Evolutionary conservation across 1,140 invertebrate species (phyloP), one percentile per base, ranked within the genome.

Genomic region (Pentalonia nigronervosa): DNA sequence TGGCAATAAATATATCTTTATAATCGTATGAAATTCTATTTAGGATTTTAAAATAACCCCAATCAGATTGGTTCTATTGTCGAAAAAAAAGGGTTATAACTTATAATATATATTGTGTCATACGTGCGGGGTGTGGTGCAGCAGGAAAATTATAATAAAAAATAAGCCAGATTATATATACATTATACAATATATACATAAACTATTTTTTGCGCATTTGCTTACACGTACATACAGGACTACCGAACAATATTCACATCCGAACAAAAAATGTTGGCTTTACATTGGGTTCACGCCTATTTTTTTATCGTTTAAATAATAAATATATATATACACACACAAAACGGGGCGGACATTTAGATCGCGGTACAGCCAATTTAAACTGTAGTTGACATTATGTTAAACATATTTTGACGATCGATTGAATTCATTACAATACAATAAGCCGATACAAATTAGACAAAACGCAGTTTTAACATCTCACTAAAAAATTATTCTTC

Each of bases 21-120:
- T 93, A 45, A 93, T 41, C 91, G 91, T 93, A 93, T 93, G 91
- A 93, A 93, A 93, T 93, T 86, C 91, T 93, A 93, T 93, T 93
- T 93, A 86, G 81, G 90, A n/a, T 83, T 91, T 48, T 45, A 93
- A 83, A 93, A 93, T 93, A 93, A 93, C 91, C 91, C 91, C 91
- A 93, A 93, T 93, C 91, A 50, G 81, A 83, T 53, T 53, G 48
- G 91, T 11, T 56, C 91, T 53, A 93, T 93, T 93, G 91, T 93
- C 47, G 91, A 36, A 91, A 91, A 76, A 91, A 91, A 76, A 83
- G 56, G 56, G 56, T 60, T 60, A 67, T 30, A 41, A 60, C 41
- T 41, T 41, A 41, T 30, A 45, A 90, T 90, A 60, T 84, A 53
- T 84, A 53, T 86, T 93, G n/a, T 50, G 34, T 30, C 81, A 36